Percentiles rank a stretch among this genome's conserved stretches.
phyloP scores from a whole-genome alignment of 30 jellyfish, hydroid and myxozoan species.

The Clytia hemisphaerica region DNA sequence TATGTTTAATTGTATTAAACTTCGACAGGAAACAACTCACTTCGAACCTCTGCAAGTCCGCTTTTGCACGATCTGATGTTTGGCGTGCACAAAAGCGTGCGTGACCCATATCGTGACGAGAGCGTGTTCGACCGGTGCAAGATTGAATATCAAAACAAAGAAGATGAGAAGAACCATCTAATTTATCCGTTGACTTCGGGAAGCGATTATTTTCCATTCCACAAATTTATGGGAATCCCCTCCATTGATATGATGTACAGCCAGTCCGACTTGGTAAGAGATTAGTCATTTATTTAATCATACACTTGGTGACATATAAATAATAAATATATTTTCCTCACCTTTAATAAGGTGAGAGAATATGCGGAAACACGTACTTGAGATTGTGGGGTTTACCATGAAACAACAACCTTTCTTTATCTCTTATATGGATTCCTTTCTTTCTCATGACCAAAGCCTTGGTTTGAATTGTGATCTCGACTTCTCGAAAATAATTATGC shows the following conservation, averaged over 20 bases:
- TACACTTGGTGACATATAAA: no score
- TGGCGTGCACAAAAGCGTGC: conserved; percentile 34
- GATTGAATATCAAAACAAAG: not conserved
- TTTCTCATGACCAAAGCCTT: no score
- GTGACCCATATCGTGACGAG: not conserved
- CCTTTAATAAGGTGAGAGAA: no score
- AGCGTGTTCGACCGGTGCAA: not conserved
- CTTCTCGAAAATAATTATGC: no score
- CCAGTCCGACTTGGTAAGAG: not conserved
- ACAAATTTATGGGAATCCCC: conserved; percentile 62
- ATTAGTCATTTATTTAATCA: not conserved
- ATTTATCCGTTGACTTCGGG: conserved; percentile 49
- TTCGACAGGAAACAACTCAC: conserved; percentile 74
- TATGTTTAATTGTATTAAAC: no score
- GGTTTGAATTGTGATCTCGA: no score
- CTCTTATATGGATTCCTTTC: no score
- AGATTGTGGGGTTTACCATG: no score
- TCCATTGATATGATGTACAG: conserved; percentile 45
- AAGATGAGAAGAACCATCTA: not conserved
- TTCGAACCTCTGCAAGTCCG: conserved; percentile 48
- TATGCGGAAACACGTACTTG: no score
- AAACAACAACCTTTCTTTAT: no score
- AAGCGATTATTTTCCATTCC: conserved; percentile 58
- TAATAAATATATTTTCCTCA: no score
- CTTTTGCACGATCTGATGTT: conserved; percentile 34